Conservation (phyloP, 2,888 invertebrate genomes). For the Macrosiphum euphorbiae region DNA sequence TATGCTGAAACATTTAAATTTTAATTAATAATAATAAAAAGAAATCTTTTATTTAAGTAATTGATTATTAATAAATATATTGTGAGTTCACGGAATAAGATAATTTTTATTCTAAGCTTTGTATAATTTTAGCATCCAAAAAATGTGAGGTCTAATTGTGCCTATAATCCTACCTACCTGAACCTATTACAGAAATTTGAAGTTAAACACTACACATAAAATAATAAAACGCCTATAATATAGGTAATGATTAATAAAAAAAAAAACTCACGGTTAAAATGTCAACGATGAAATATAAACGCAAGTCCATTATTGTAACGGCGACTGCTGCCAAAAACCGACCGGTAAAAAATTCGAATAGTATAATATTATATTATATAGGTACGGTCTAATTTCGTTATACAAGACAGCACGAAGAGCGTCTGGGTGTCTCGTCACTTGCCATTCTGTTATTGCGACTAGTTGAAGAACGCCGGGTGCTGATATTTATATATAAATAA, state of each 20-base stretch:
- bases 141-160: background rate
- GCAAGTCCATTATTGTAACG: background rate
- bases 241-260: background rate
- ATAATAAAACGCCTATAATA: background rate
- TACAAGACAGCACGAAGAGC: background rate
- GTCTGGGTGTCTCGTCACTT: background rate
- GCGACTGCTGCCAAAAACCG: background rate
- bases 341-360: no score
- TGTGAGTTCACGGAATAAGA: background rate
- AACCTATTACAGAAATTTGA: background rate
- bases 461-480: background rate
- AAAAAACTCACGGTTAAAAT: slow-evolving; percentile 27
- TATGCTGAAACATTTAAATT: no score
- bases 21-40: no score
- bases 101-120: background rate
- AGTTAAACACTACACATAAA: background rate
- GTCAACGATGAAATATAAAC: background rate
- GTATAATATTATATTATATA: background rate
- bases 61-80: background rate
- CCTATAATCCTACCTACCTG: background rate
- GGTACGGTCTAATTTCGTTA: background rate
- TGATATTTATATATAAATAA: background rate
- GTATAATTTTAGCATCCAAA: background rate
- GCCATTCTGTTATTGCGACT: background rate
- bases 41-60: no score